Conservation (phyloP, 2,113 vertebrate genomes). For the Scomber colias region DNA sequence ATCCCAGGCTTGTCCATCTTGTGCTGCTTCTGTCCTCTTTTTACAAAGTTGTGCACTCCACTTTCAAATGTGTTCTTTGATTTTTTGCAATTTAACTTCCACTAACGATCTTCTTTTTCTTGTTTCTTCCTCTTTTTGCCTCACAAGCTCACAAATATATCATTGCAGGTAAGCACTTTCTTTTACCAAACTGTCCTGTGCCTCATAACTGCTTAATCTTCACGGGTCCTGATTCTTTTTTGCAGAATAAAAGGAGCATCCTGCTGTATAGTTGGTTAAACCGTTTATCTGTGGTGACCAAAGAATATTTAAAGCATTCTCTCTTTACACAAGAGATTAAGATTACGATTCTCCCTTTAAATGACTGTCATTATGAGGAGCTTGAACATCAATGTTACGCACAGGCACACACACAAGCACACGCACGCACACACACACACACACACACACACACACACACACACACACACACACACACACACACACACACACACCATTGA, state of each 20-base stretch:
- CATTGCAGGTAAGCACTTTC: constrained; percentile 87
- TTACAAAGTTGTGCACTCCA: neutral
- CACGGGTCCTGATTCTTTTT: neutral
- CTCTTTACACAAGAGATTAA: constrained; percentile 31
- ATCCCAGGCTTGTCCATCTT: neutral
- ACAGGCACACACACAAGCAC: neutral
- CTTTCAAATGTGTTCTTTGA: neutral
- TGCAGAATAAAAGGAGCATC: neutral
- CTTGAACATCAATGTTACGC: constrained; percentile 6
- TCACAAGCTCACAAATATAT: constrained; percentile 91
- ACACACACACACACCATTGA: constrained; percentile 17
- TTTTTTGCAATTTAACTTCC: constrained; percentile 23
- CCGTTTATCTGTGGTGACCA: neutral
- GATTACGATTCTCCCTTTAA: constrained; percentile 37
- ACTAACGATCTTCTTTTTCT: constrained; percentile 61
- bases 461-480: neutral
- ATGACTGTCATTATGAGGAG: constrained; percentile 45
- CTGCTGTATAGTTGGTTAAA: neutral
- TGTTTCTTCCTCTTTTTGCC: constrained; percentile 68
- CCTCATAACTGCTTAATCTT: constrained; percentile 4
- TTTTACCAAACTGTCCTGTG: constrained; percentile 18
- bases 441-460: constrained; percentile 12
- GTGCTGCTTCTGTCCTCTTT: neutral
- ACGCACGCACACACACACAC: constrained; percentile 14
- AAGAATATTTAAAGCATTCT: constrained; percentile 40